These are phyloP conservation scores for Lycodopsis pacificus DNA, from an alignment of 2,797 vertebrate genomes.

Conservation along the genomic window DNA sequence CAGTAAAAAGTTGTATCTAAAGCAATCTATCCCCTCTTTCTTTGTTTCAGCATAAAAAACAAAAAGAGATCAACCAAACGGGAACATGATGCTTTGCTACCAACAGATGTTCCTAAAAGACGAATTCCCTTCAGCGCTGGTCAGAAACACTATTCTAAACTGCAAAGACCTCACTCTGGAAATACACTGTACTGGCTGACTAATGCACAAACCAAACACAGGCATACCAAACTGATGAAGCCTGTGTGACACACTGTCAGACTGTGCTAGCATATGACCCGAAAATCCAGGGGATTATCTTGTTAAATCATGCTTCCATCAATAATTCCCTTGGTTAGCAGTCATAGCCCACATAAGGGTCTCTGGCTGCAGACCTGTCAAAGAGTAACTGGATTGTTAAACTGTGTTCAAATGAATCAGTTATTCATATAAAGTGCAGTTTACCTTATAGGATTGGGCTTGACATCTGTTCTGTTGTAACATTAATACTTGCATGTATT, in stretches of 20 bases:
- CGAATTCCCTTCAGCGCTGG: slow-evolving; percentile 9
- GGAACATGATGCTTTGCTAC: slow-evolving; percentile 2
- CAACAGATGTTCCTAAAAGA: slow-evolving; percentile 26
- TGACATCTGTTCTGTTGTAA: not conserved
- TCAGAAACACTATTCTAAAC: slow-evolving; percentile 14
- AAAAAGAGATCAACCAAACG: slow-evolving; percentile 3
- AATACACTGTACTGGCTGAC: slow-evolving; percentile 48
- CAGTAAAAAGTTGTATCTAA: not conserved
- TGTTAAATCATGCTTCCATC: slow-evolving; percentile 36
- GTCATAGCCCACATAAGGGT: not conserved
- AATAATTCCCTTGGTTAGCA: slow-evolving; percentile 8
- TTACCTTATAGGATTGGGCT: not conserved
- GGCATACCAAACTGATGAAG: slow-evolving; percentile 59
- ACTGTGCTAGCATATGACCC: slow-evolving; percentile 17
- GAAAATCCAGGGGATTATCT: slow-evolving; percentile 31
- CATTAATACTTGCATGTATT: not conserved
- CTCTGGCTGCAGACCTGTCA: not conserved
- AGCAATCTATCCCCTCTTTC: not conserved
- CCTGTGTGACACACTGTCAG: slow-evolving; percentile 40
- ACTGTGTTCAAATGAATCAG: not conserved
- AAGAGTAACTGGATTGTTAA: not conserved
- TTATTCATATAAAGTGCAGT: not conserved
- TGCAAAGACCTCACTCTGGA: slow-evolving; percentile 42
- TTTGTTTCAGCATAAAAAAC: not conserved
- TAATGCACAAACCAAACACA: slow-evolving; percentile 56